phyloP scores from a whole-genome alignment of 2,888 invertebrate species.

The Selenia dentaria region DNA sequence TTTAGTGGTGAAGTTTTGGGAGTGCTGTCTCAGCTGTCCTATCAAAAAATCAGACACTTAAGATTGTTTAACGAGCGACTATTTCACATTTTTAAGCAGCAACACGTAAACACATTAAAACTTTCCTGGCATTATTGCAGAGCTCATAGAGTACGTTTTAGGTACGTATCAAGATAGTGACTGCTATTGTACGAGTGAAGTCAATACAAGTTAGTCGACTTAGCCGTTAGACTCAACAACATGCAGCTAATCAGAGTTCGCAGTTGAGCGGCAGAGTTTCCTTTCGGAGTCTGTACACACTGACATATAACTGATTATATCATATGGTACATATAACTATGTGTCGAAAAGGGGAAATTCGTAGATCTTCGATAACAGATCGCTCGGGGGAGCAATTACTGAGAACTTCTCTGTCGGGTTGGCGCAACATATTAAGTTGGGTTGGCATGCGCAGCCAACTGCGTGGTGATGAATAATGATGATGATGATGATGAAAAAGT shows the following conservation, averaged over 20 bases:
- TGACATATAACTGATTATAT: slow-evolving; percentile 48
- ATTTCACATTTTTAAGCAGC: slow-evolving; percentile 2
- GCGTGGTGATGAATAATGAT: no score
- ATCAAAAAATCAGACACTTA: no score
- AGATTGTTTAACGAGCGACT: not conserved
- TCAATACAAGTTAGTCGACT: slow-evolving; percentile 24
- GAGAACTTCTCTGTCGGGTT: slow-evolving; percentile 4
- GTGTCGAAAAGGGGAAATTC: slow-evolving; percentile 50
- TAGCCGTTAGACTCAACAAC: slow-evolving; percentile 37
- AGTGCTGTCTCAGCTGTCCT: slow-evolving; percentile 7
- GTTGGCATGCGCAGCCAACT: no score
- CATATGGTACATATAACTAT: slow-evolving; percentile 37
- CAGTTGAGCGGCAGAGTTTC: slow-evolving; percentile 54
- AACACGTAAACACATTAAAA: slow-evolving; percentile 1
- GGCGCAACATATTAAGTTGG: no score
- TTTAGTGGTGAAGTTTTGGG: slow-evolving; percentile 22
- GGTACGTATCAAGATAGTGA: slow-evolving; percentile 3
- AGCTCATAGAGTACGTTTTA: no score
- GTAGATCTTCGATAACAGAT: slow-evolving; percentile 42
- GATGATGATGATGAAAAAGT: no score
- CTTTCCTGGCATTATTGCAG: slow-evolving; percentile 1
- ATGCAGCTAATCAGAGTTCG: slow-evolving; percentile 50
- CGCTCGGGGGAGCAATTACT: slow-evolving; percentile 46
- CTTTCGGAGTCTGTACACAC: slow-evolving; percentile 46
- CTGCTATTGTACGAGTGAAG: slow-evolving; percentile 14